phyloP scores from a whole-genome alignment of 2,797 vertebrate genomes.

The Rhabdomys pumilio region DNA sequence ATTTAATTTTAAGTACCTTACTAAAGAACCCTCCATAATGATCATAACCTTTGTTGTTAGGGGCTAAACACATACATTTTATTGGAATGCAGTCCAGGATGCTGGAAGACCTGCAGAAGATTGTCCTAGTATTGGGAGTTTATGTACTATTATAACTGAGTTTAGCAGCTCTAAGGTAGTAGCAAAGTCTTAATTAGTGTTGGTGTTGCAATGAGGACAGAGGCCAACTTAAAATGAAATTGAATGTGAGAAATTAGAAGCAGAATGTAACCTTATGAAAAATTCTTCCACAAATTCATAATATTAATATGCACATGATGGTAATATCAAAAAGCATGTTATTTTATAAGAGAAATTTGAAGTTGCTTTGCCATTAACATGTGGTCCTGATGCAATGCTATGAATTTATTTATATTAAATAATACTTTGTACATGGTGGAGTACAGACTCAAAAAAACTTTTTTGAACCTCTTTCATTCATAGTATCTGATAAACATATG shows the following conservation, averaged over 20 bases:
- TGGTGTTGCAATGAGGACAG: background rate
- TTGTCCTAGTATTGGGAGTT: background rate
- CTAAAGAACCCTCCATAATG: background rate
- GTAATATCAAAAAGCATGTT: background rate
- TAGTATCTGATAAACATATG: conserved; percentile 1
- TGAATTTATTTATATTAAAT: background rate
- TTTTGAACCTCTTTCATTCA: background rate
- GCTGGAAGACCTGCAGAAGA: background rate
- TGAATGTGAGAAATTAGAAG: background rate
- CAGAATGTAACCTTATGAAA: background rate
- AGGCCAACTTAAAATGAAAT: background rate
- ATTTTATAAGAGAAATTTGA: conserved; percentile 10
- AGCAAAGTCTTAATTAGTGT: background rate
- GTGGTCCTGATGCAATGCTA: background rate
- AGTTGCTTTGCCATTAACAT: background rate
- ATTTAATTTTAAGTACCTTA: background rate
- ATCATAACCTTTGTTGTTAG: background rate
- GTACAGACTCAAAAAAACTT: background rate
- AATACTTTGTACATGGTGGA: background rate
- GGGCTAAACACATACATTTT: background rate
- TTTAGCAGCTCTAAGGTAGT: background rate
- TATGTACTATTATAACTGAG: background rate
- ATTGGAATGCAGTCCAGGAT: background rate
- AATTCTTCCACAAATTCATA: background rate
- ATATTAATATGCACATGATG: background rate